Conservation (phyloP, 2,888 invertebrate genomes). For the Formica aserva region DNA sequence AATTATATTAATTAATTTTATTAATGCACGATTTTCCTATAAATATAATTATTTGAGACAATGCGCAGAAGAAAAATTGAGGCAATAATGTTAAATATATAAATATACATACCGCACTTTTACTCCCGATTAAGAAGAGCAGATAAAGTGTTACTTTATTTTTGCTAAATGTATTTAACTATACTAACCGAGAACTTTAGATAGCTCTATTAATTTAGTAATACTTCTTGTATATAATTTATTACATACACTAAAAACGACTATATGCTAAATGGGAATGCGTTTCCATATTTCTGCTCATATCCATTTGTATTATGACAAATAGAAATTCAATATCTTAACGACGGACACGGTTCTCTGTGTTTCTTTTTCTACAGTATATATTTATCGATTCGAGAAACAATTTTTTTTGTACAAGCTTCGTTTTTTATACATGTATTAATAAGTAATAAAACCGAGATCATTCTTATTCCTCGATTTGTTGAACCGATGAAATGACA, state of each 20-base stretch:
- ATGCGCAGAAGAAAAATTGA: neutral
- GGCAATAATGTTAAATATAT: slow-evolving; percentile 10
- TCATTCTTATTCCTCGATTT: slow-evolving; percentile 57
- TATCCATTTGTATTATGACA: slow-evolving; percentile 59
- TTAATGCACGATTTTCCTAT: neutral
- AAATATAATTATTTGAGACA: neutral
- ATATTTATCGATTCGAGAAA: slow-evolving; percentile 65
- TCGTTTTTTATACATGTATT: slow-evolving; percentile 59
- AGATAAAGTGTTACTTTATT: slow-evolving; percentile 61
- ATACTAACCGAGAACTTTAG: slow-evolving; percentile 69
- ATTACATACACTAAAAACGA: slow-evolving; percentile 68
- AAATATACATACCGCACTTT: neutral
- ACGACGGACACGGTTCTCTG: slow-evolving; percentile 61
- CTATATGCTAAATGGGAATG: slow-evolving; percentile 58
- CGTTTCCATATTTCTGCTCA: slow-evolving; percentile 63
- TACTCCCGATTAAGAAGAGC: slow-evolving; percentile 20
- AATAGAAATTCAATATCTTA: slow-evolving; percentile 53
- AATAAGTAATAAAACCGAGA: slow-evolving; percentile 51
- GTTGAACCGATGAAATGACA: slow-evolving; percentile 58
- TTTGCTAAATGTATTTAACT: slow-evolving; percentile 71
- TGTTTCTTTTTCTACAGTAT: slow-evolving; percentile 55
- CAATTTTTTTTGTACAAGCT: slow-evolving; percentile 59
- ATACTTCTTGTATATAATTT: slow-evolving; percentile 75
- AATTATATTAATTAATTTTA: neutral
- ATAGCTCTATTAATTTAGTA: slow-evolving; percentile 73